Evolutionary conservation across 2,113 vertebrate species (phyloP), one percentile per base, ranked within the genome.

Genomic region (Odobenus rosmarus): DNA sequence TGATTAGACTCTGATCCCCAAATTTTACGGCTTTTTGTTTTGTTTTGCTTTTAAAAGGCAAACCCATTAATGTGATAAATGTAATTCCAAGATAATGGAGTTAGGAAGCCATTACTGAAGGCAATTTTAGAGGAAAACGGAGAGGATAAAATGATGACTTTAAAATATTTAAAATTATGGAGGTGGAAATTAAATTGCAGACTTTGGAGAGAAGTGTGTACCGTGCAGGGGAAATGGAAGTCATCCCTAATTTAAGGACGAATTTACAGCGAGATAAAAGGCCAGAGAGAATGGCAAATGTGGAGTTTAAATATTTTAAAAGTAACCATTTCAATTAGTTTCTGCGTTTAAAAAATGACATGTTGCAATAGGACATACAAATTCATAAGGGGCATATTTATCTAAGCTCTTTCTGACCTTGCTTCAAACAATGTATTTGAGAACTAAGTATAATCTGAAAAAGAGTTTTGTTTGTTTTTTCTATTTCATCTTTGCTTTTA

Each of bases 21-120:
- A 67, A 13, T 84, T 98, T 94, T 89, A 84, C 88, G 92, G 96
- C 28, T 92, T 82, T 96, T 80, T 97, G 76, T 3, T 31, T 95
- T 97, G 90, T 96, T 82, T 97, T 96, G 82, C 98, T 98, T 93
- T 97, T 53, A 90, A 94, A 97, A 81, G 76, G 80, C 76, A 94
- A 97, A 93, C 80, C 59, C 84, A 81, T 95, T 97, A 98, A 97
- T 87, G 51, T 98, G 96, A 98, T 96, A 83, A 97, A 96, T 97
- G 94, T 94, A 96, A 98, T 96, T 98, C 94, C 92, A 96, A 95
- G 97, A 93, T 97, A 98, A 98, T 97, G 71, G 69, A 91, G 87
- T 97, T 80, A 97, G 95, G 74, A 98, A 98, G 94, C 97, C 96
- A 98, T 97, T 96, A 97, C 69, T 93, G 95, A 72, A 98, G 96